Base-by-base conservation (phyloP, 2,113 vertebrate genomes). In the Bubo bubo region DNA sequence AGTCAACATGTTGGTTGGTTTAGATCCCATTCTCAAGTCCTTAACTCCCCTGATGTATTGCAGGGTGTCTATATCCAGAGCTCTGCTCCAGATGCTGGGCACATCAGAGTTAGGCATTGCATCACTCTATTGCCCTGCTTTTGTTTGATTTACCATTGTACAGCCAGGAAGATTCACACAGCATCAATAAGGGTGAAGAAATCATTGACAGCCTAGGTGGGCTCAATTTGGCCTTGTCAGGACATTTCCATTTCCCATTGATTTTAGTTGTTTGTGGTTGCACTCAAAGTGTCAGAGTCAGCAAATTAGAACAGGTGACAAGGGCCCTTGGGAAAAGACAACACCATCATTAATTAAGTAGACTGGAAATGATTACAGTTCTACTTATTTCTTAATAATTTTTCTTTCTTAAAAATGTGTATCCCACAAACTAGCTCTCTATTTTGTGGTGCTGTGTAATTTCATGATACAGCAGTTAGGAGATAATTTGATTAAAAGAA, bases 181-280 rank as follows among this genome's bases (percentile, higher is more conserved):
- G 16, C 55, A 52, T 85, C 87, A 90, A 89, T 82, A 81, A 76
- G 58, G 45, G 49, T 0, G 3, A 89, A 68, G 63, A 75, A 94
- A 88, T 72, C 50, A 85, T 75, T 70, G 94, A 75, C 91, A 94
- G 72, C 26, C n/a, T 62, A 82, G 93, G 84, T 79, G 77, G 70
- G 84, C 84, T 89, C 91, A 37, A 53, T 93, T 76, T 94, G 77
- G 89, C 73, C 75, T 85, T 92, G 80, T 94, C 66, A 88, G 81
- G 80, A 79, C 71, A 62, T 91, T 95, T 94, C 93, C 89, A 94
- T 94, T 97, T 76, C 58, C 89, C 62, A 95, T 76, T 79, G 89
- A 97, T 96, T 93, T 93, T 30, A 55, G 70, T 58, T 90, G 80
- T 76, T 91, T 4, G 14, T 62, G 67, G 91, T 62, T 66, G 74